Base-by-base conservation (phyloP, 2,888 invertebrate genomes). In the Druceiella hillmani region DNA sequence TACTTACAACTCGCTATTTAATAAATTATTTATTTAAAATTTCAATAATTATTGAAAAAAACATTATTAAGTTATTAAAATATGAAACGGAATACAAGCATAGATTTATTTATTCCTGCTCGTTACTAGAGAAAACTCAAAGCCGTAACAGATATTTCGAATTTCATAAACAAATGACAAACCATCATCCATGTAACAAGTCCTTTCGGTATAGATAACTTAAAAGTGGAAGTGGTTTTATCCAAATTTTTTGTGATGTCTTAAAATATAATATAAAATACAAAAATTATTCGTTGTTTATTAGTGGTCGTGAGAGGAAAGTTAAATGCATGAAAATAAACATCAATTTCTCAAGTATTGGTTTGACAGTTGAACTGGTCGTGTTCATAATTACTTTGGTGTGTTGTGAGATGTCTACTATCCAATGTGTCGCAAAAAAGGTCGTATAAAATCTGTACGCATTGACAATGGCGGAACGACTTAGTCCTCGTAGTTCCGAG, bases 401-500 rank as follows among this genome's bases (percentile, higher is more conserved):
- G 59, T 60, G 63, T 59, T 50, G 68, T 58, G 55, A 63, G 61
- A 56, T 58, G 62, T 66, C 69, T 64, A 61, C 70, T 70, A 70
- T 70, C 70, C 66, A 70, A 70, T 70, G 70, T 64, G 69, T 70
- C 69, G 64, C 69, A 70, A 69, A 67, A 61, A 68, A 69, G 68
- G 67, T 57, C 68, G 65, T 58, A 68, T 70, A 69, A 68, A 67
- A 63, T 64, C 62, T 58, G 64, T 63, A 66, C 64, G 67, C 66
- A 68, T 67, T 20, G 41, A 42, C 65, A 61, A 83, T 83, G 83
- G 81, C 80, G 75, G 75, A 78, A 71, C 77, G 77, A 68, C 74
- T 82, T 66, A 78, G 78, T 75, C 79, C 84, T 62, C 79, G 83
- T 66, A 82, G 79, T 70, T 88, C 88, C 55, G 89, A 90, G 73